phyloP scores from a whole-genome alignment of 2,113 vertebrate genomes.

The Anser cygnoides region DNA sequence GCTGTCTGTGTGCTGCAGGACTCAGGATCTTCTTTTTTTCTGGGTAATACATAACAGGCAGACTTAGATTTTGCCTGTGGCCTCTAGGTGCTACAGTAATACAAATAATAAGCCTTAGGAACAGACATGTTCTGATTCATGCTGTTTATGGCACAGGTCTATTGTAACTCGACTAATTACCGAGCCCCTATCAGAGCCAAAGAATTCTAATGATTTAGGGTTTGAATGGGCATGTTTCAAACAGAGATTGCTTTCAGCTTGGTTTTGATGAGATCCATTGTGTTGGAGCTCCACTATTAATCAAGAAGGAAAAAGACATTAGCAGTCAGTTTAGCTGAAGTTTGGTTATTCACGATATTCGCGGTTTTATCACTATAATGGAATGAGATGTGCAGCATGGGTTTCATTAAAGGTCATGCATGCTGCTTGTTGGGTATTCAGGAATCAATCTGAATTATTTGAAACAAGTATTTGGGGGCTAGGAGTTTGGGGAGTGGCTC shows the following conservation, averaged over 20 bases:
- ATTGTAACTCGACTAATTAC: background rate
- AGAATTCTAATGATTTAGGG: background rate
- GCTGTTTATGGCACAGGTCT: background rate
- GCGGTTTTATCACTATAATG: background rate
- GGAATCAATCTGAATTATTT: background rate
- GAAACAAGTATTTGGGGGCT: background rate
- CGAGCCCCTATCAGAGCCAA: background rate
- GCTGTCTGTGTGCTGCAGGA: background rate
- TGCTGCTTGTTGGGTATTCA: background rate
- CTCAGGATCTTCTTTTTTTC: background rate
- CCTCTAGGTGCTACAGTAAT: conserved; percentile 58
- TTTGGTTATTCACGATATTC: background rate
- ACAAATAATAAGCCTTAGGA: conserved; percentile 34
- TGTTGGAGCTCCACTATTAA: conserved; percentile 51
- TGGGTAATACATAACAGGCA: background rate
- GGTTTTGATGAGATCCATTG: conserved; percentile 60
- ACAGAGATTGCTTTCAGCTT: conserved; percentile 43
- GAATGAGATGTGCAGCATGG: background rate
- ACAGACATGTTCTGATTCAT: background rate
- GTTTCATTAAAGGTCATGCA: background rate
- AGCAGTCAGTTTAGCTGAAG: conserved; percentile 1
- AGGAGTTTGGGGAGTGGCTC: background rate
- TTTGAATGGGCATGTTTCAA: conserved; percentile 23
- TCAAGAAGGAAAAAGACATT: conserved; percentile 52
- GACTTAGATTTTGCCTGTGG: conserved; percentile 21